Base-by-base conservation (phyloP, 2,888 invertebrate species). In the Seladonia tumulorum region DNA sequence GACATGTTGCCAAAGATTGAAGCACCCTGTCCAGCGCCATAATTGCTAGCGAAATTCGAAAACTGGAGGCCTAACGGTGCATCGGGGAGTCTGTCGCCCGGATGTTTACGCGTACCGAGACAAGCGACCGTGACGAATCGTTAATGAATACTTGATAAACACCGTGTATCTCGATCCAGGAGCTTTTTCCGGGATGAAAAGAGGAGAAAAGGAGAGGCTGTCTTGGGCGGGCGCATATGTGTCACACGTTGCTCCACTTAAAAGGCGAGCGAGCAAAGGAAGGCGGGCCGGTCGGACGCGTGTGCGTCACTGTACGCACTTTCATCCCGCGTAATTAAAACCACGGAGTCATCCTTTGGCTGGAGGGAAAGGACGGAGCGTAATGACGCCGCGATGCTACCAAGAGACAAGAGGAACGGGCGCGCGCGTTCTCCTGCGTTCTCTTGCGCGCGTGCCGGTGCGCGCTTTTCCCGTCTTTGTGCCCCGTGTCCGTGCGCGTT, bases 251-350 rank as follows among this genome's bases (percentile, higher is more conserved):
- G 79, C 82, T 83, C 71, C 86, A 81, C 87, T 88, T 86, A 90
- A 88, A 89, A 85, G 87, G 86, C 82, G 85, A 85, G 85, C 71
- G 47, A 71, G 68, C 29, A 39, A 85, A 77, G 82, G 79, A 74
- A 76, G 80, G 80, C 74, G 83, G 81, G 76, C 76, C 76, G 63
- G 63, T 63, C 63, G 63, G 63, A 29, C 63, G 82, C 83, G 85
- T 83, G 82, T 81, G 77, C 87, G 83, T 82, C 76, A 89, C 88
- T 86, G 87, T 89, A 87, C 90, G 92, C 93, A 94, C 93, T 94
- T 94, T 94, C 93, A 94, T 94, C 93, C 93, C 87, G 91, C 89
- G 94, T 94, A 94, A 94, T 94, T 94, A 94, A 94, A 94, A 94
- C 91, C 93, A 92, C 93, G 92, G 92, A 91, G 89, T 91, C 92